phyloP scores from a whole-genome alignment of 2,113 vertebrate genomes.

The Urocolius indicus region DNA sequence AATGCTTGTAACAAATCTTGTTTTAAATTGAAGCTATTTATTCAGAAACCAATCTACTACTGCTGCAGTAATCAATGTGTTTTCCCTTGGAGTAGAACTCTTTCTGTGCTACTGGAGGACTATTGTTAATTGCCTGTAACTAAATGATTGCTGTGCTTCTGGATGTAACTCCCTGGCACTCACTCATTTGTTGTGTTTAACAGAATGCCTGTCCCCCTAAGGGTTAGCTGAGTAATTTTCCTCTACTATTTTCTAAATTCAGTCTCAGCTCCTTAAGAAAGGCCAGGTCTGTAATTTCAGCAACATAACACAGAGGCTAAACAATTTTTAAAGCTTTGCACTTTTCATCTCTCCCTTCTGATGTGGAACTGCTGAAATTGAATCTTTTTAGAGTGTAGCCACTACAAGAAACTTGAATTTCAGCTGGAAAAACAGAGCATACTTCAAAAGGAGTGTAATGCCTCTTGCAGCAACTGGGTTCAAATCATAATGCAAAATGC shows the following conservation, averaged over 20 bases:
- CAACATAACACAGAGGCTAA: slow-evolving; percentile 48
- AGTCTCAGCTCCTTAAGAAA: slow-evolving; percentile 54
- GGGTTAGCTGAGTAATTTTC: slow-evolving; percentile 62
- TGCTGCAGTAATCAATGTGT: slow-evolving; percentile 77
- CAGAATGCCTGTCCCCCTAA: slow-evolving; percentile 65
- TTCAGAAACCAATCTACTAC: slow-evolving; percentile 75
- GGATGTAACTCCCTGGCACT: slow-evolving; percentile 71
- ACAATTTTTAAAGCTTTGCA: slow-evolving; percentile 63
- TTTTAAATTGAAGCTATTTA: slow-evolving; percentile 83
- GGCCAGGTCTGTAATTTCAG: slow-evolving; percentile 58
- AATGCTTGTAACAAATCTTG: slow-evolving; percentile 77
- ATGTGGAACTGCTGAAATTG: slow-evolving; percentile 65
- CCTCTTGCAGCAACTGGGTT: slow-evolving; percentile 11
- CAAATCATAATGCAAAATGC: slow-evolving; percentile 19
- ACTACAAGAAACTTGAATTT: slow-evolving; percentile 56
- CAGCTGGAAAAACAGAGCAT: slow-evolving; percentile 57
- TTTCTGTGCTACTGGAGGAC: slow-evolving; percentile 66
- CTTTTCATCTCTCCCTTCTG: slow-evolving; percentile 56
- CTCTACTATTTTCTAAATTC: slow-evolving; percentile 61
- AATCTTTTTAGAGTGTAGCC: slow-evolving; percentile 54
- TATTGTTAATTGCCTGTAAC: slow-evolving; percentile 81
- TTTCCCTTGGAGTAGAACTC: slow-evolving; percentile 70
- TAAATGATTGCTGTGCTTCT: slow-evolving; percentile 77
- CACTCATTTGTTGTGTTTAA: slow-evolving; percentile 75
- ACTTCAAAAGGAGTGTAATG: slow-evolving; percentile 61